Evolutionary conservation across 2,888 invertebrate genomes (phyloP).

Genomic region (Phortica magna): DNA sequence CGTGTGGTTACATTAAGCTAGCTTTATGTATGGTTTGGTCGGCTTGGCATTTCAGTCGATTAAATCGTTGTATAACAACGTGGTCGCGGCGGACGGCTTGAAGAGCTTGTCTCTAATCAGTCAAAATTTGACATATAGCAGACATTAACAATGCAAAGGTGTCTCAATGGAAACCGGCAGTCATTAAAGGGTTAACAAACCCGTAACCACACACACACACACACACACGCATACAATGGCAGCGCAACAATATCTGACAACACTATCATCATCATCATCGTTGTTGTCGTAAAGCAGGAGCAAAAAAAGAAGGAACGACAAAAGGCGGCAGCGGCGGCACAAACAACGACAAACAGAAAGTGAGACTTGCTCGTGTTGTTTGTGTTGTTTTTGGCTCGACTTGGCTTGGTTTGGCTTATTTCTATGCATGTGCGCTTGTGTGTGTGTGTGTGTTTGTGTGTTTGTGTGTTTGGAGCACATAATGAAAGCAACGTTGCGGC

Average conservation of each 20-base stretch:
- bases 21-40: not conserved
- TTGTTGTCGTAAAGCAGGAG: not conserved
- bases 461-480: conserved; percentile 51
- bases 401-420: conserved; percentile 52
- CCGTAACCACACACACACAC: not conserved
- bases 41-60: not conserved
- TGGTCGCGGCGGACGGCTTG: not conserved
- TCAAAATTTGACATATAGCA: conserved; percentile 18
- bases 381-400: conserved; percentile 49
- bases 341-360: conserved; percentile 5
- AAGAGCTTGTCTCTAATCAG: not conserved
- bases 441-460: conserved; percentile 8
- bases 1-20: too few relatives aligned
- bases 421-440: not conserved
- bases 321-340: not conserved
- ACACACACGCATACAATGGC: conserved; percentile 15
- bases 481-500: conserved; percentile 72
- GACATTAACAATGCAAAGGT: conserved; percentile 26
- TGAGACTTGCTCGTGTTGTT: not conserved
- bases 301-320: not conserved
- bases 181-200: conserved; percentile 49
- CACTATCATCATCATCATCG: conserved; percentile 36
- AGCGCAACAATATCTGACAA: conserved; percentile 17
- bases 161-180: conserved; percentile 30
- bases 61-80: not conserved